Base-by-base conservation (phyloP, 2,888 invertebrate species). In the Dusona sp. region DNA sequence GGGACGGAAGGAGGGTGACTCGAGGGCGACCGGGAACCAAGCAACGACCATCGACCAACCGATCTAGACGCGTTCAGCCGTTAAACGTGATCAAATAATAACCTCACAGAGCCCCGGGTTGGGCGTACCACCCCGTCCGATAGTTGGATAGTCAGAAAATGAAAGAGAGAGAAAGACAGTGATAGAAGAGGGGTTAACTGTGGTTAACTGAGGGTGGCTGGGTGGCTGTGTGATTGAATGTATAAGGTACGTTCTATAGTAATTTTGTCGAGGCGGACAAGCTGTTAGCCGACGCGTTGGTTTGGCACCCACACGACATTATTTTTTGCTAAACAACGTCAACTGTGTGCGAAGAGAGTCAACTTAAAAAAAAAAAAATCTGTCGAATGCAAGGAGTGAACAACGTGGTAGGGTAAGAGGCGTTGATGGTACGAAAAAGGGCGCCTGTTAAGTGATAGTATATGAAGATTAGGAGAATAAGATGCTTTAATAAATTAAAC, bases 51-150 rank as follows among this genome's bases (percentile, higher is more conserved):
- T 79, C 81, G 85, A 75, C 85, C 86, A 86, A 84, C 86, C 83
- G 78, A 86, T 81, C 84, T 74, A 73, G 80, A 85, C 70, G 78
- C 86, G 81, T 83, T 86, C 86, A 77, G 83, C 84, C 75, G 87
- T 87, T 85, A 86, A 87, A 88, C 86, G 80, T 83, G 88, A 88
- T 88, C 87, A 88, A 88, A 88, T 88, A 86, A 88, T 88, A 88
- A 88, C 84, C 87, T 86, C 86, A 86, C 79, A 85, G 84, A 85
- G 88, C 84, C 84, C 84, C 86, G 73, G 83, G 77, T 83, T 84
- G 78, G 79, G 70, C 83, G 79, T 81, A 74, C 48, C n/a, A 33
- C n/a, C 54, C 33, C 77, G 78, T 81, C 68, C 83, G 79, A 83
- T 78, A 81, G 81, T 80, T 73, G 72, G 83, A 77, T 67, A 61